Evolutionary conservation across 2,113 vertebrate genomes (phyloP).

Genomic region (Eclectus roratus): DNA sequence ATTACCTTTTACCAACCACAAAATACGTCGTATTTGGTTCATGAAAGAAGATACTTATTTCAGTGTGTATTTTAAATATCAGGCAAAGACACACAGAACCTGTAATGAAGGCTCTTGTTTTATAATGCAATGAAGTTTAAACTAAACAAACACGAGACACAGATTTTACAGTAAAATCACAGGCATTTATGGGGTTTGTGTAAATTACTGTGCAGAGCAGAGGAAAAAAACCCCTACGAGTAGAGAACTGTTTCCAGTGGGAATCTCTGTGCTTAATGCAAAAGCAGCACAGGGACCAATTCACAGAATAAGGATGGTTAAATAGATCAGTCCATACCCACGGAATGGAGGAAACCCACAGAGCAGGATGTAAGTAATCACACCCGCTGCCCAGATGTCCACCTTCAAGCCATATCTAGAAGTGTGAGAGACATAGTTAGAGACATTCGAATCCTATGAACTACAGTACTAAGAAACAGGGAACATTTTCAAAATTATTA

Average conservation of each 20-base stretch:
- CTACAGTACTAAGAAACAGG: not conserved
- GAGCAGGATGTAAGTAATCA: constrained; percentile 95
- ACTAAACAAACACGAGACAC: constrained; percentile 3
- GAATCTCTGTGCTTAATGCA: not conserved
- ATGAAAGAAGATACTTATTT: constrained; percentile 14
- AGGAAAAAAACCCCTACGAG: not conserved
- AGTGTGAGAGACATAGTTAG: constrained; percentile 56
- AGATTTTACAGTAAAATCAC: not conserved
- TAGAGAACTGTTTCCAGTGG: not conserved
- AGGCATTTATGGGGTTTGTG: constrained; percentile 2
- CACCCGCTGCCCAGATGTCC: constrained; percentile 97
- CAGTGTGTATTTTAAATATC: constrained; percentile 10
- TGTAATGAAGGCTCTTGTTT: not conserved
- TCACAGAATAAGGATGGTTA: not conserved
- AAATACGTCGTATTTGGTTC: not conserved
- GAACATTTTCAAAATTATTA: not conserved
- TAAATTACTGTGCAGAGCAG: not conserved
- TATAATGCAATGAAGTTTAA: constrained; percentile 4
- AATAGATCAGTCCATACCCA: constrained; percentile 80
- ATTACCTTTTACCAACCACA: constrained; percentile 9
- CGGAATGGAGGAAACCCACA: constrained; percentile 97
- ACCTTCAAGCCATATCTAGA: constrained; percentile 95
- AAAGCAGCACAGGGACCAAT: not conserved
- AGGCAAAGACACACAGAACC: not conserved
- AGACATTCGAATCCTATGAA: not conserved